Evolutionary conservation across 2,797 vertebrate genomes (phyloP), one percentile per base, ranked within the genome.

Genomic region (Acestrorhynchus altus): DNA sequence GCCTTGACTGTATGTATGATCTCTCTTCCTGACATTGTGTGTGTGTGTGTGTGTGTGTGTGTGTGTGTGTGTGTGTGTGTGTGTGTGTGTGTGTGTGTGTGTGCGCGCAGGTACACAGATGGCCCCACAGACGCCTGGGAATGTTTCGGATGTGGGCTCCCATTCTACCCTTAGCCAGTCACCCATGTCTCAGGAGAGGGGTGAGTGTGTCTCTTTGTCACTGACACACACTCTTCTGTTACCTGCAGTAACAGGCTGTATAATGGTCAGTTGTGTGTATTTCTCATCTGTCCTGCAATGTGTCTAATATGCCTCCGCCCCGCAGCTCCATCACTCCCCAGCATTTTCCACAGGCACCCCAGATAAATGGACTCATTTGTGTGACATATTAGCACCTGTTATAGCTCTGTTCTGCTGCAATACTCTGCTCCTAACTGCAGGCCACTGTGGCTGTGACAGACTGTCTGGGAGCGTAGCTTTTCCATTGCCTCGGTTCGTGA

Each of bases 141-240:
- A 92, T 87, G 94, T 96, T 86, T 88, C 96, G 72, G 96, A 97
- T 77, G 90, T 93, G 79, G 95, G 94, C 84, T 92, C 95, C 85
- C 96, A 96, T 86, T 92, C 95, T 84, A 92, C 94, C 81, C 88
- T 95, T 91, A 96, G 94, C 87, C 96, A 96, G 88, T 95, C 95
- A 18, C 94, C 95, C 87, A 95, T 97, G 95, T 95, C 95, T 86
- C 96, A 96, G 88, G 96, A 98, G 84, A 93, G 96, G 95, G 96
- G 96, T 98, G 83, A 87, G 90, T 86, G 79, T 46, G 22, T 42
- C 35, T 22, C 24, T 26, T 8, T 8, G 24, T 1, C 28, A 35
- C 22, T 44, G 51, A 56, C 52, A 47, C 66, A 49, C 59, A 67
- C 64, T 6, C 18, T 31, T 46, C 42, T 63, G 12, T 26, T 51